These are phyloP conservation scores for Microctonus hyperodae DNA, from an alignment of 2,888 invertebrate species.

Conservation along the genomic window DNA sequence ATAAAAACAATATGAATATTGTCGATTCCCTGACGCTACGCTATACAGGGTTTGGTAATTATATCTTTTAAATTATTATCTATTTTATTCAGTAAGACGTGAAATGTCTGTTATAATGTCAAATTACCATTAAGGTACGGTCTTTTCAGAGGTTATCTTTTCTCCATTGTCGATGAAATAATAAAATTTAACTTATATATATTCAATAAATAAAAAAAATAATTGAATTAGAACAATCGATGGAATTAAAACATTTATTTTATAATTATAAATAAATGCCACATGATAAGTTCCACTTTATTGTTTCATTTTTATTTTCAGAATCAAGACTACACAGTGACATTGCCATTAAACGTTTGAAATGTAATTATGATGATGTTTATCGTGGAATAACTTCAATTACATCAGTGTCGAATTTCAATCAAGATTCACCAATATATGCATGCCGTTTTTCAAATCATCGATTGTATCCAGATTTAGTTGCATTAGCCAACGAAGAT, in stretches of 20 bases:
- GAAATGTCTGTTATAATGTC: neutral
- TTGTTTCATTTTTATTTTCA: constrained; percentile 35
- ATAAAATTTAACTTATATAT: too few relatives aligned
- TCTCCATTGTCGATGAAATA: too few relatives aligned
- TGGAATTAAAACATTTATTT: too few relatives aligned
- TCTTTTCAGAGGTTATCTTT: constrained; percentile 33
- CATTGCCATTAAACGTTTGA: constrained; percentile 69
- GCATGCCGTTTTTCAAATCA: constrained; percentile 80
- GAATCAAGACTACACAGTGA: constrained; percentile 67
- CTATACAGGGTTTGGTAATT: constrained; percentile 54
- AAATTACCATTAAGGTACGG: neutral
- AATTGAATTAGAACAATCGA: too few relatives aligned
- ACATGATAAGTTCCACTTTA: too few relatives aligned
- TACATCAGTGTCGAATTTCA: constrained; percentile 65
- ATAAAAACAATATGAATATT: constrained; percentile 53
- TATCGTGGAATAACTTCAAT: constrained; percentile 70
- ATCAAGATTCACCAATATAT: constrained; percentile 78
- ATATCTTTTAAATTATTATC: neutral
- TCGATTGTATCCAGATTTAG: constrained; percentile 72
- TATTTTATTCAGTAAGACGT: too few relatives aligned
- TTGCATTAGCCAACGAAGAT: constrained; percentile 88
- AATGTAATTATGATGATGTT: constrained; percentile 71
- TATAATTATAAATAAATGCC: too few relatives aligned
- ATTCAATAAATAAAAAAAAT: too few relatives aligned
- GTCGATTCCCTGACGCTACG: constrained; percentile 49